A percentile compares a stretch with the other conserved stretches of the same genome.
Conservation (phyloP, 1,140 invertebrate genomes). For the Orchesella cincta region DNA sequence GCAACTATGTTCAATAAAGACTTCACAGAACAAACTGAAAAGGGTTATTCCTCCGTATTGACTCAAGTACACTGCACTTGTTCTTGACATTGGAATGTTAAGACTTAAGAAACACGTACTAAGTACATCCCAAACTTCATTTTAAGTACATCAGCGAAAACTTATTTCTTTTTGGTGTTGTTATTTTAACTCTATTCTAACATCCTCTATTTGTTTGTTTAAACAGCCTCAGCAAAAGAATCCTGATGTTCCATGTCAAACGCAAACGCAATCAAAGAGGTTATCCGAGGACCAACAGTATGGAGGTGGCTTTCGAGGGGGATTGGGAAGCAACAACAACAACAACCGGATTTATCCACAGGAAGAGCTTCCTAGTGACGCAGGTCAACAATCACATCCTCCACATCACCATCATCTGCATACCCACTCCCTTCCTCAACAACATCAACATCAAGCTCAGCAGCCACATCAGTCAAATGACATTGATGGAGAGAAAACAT, state of each 20-base stretch:
- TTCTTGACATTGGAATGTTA: slow-evolving; percentile 21
- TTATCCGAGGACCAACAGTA: slow-evolving; percentile 22
- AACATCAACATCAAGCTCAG: not conserved
- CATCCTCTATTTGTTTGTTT: slow-evolving; percentile 31
- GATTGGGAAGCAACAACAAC: slow-evolving; percentile 26
- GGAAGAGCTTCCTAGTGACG: not conserved
- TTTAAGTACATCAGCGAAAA: not conserved
- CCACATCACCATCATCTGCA: slow-evolving; percentile 5
- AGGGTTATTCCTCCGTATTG: no score
- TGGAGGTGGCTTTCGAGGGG: slow-evolving; percentile 18
- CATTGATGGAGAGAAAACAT: slow-evolving; percentile 2
- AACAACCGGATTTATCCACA: slow-evolving; percentile 21
- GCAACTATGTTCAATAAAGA: no score
- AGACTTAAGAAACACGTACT: no score
- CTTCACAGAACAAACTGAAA: no score
- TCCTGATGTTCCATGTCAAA: slow-evolving; percentile 17
- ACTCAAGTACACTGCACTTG: not conserved
- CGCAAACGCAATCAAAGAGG: slow-evolving; percentile 25
- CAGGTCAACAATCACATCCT: not conserved
- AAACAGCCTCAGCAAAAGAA: slow-evolving; percentile 35
- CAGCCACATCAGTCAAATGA: not conserved
- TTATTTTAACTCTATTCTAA: slow-evolving; percentile 12
- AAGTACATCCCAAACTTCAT: no score
- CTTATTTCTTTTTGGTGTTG: not conserved
- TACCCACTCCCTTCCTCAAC: not conserved